These are phyloP conservation scores for Pantherophis alleghaniensis DNA, from an alignment of 2,797 vertebrate species.

Conservation along the genomic window DNA sequence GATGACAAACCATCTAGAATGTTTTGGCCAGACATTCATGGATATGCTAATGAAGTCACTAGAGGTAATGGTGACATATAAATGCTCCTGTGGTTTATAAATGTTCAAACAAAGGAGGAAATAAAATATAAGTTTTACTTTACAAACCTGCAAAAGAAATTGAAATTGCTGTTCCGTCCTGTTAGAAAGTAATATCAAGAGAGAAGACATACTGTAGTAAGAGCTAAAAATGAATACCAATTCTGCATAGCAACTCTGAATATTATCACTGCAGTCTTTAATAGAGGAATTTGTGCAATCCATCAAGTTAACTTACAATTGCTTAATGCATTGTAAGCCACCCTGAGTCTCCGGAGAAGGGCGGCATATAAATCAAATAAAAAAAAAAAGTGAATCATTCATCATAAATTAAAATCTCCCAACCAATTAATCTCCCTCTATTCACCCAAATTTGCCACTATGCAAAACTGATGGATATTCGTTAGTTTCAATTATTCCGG, in stretches of 20 bases:
- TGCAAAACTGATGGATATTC: not conserved
- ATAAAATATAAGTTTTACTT: not conserved
- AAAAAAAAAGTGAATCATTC: not conserved
- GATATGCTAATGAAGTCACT: not conserved
- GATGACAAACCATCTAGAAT: not conserved
- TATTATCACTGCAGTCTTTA: not conserved
- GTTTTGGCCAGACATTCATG: not conserved
- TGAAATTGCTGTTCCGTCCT: not conserved
- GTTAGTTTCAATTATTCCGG: not conserved
- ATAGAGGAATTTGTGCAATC: not conserved
- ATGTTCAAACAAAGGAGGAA: not conserved
- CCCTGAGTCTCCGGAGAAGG: too few relatives aligned
- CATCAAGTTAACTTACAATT: not conserved
- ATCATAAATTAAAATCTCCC: not conserved
- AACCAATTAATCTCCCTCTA: not conserved
- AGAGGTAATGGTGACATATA: not conserved
- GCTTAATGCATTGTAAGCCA: too few relatives aligned
- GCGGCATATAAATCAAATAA: too few relatives aligned
- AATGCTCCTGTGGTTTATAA: not conserved
- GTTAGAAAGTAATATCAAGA: not conserved
- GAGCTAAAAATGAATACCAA: not conserved
- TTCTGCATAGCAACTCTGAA: not conserved
- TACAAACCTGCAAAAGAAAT: not conserved
- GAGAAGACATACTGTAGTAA: not conserved
- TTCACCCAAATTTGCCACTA: not conserved